A percentile compares a stretch with the other conserved stretches of the same genome.
These are phyloP conservation scores for Lithophane semibrunnea DNA, from an alignment of 2,888 invertebrate genomes.

Conservation along the genomic window DNA sequence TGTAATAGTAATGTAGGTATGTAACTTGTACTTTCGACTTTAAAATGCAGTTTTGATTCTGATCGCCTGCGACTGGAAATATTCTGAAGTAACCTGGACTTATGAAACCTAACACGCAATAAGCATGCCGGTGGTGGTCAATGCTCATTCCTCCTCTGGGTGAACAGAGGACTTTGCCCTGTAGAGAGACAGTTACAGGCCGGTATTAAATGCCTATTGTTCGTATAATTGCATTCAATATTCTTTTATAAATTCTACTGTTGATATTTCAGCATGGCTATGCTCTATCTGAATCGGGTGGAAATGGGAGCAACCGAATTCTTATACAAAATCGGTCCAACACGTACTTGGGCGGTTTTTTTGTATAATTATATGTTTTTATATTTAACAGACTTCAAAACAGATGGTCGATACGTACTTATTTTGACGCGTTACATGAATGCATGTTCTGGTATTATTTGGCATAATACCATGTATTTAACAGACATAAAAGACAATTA, in stretches of 20 bases:
- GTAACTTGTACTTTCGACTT: background rate
- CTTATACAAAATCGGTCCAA: too few species aligned
- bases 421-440: conserved; percentile 1
- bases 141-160: background rate
- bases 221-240: background rate
- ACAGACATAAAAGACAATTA: conserved; percentile 4
- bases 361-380: background rate
- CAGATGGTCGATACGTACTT: background rate
- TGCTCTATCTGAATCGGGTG: too few species aligned
- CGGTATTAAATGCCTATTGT: background rate
- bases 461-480: background rate
- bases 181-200: background rate
- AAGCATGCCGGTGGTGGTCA: background rate
- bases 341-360: background rate
- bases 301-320: too few species aligned
- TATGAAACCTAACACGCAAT: background rate
- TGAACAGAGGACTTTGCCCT: background rate
- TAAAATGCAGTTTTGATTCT: too few species aligned
- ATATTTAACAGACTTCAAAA: conserved; percentile 7
- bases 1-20: background rate
- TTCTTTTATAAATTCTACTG: background rate
- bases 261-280: background rate
- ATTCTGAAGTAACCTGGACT: background rate
- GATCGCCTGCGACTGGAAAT: background rate
- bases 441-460: background rate